Evolutionary conservation across 2,113 vertebrate species (phyloP).

Genomic region (Tichodroma muraria): DNA sequence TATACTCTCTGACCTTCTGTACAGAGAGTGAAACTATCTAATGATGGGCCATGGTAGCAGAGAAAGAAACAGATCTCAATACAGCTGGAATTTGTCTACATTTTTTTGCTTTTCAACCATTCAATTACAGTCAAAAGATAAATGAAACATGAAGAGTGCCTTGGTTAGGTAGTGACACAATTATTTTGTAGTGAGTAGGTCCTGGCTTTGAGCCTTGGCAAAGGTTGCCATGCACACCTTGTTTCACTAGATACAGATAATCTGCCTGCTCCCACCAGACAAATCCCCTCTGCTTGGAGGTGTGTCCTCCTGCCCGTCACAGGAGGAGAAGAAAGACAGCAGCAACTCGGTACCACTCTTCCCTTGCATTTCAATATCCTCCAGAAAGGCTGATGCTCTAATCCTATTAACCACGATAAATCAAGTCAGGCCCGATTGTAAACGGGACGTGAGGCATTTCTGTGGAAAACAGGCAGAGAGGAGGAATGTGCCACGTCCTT

Average conservation of each 20-base stretch:
- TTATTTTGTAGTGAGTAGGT: constrained; percentile 72
- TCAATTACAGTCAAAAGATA: constrained; percentile 79
- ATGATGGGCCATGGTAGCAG: constrained; percentile 73
- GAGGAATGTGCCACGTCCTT: not conserved
- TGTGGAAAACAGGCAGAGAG: constrained; percentile 15
- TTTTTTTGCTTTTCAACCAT: constrained; percentile 75
- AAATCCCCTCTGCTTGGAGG: constrained; percentile 69
- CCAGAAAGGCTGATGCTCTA: constrained; percentile 63
- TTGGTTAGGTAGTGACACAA: constrained; percentile 70
- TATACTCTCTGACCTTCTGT: constrained; percentile 90
- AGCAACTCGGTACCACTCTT: constrained; percentile 41
- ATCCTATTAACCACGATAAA: constrained; percentile 72
- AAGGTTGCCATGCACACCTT: constrained; percentile 63
- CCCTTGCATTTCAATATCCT: constrained; percentile 57
- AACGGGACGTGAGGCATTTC: not conserved
- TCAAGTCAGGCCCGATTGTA: constrained; percentile 53
- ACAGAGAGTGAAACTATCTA: constrained; percentile 81
- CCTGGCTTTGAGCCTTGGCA: constrained; percentile 70
- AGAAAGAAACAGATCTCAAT: constrained; percentile 74
- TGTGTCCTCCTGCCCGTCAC: constrained; percentile 61
- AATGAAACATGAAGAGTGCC: constrained; percentile 69
- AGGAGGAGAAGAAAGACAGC: constrained; percentile 60
- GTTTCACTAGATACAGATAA: constrained; percentile 69
- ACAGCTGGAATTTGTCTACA: constrained; percentile 79
- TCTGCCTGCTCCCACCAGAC: constrained; percentile 56